A percentile compares a stretch with the other conserved stretches of the same genome.
Conservation (phyloP, 2,113 vertebrate genomes). For the Lanius collurio region DNA sequence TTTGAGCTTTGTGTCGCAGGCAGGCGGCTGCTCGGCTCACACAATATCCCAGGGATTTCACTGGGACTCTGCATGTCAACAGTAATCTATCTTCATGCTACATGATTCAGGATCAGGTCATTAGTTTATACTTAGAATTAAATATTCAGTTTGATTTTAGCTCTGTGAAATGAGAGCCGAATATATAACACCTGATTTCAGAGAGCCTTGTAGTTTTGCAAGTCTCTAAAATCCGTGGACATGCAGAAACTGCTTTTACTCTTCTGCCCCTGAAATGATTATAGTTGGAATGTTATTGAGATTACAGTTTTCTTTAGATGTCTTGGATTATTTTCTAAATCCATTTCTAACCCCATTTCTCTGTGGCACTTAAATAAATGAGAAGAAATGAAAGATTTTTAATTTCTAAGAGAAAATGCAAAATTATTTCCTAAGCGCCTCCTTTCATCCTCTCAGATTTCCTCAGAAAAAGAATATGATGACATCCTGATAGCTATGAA, state of each 20-base stretch:
- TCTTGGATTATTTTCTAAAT: slow-evolving; percentile 49
- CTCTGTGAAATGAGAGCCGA: slow-evolving; percentile 17
- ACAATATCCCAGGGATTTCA: slow-evolving; percentile 52
- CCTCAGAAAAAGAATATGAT: neutral
- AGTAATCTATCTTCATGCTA: slow-evolving; percentile 52
- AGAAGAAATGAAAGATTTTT: slow-evolving; percentile 34
- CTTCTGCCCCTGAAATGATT: neutral
- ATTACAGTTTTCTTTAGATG: slow-evolving; percentile 19
- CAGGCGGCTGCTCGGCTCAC: slow-evolving; percentile 6
- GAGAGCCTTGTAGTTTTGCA: neutral
- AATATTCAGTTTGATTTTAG: slow-evolving; percentile 61
- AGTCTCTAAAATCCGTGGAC: neutral
- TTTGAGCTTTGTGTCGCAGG: neutral
- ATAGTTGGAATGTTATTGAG: neutral
- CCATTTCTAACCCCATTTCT: slow-evolving; percentile 33
- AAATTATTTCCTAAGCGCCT: slow-evolving; percentile 6
- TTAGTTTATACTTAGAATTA: slow-evolving; percentile 60
- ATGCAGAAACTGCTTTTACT: neutral
- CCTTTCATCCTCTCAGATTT: slow-evolving; percentile 3
- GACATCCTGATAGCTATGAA: slow-evolving; percentile 1
- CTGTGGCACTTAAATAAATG: neutral
- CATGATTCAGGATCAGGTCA: slow-evolving; percentile 51
- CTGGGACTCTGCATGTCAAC: slow-evolving; percentile 45
- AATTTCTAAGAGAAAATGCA: slow-evolving; percentile 38
- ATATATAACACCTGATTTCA: slow-evolving; percentile 40